Conservation (phyloP, 2,888 invertebrate species). For the Cantharis lateralis region DNA sequence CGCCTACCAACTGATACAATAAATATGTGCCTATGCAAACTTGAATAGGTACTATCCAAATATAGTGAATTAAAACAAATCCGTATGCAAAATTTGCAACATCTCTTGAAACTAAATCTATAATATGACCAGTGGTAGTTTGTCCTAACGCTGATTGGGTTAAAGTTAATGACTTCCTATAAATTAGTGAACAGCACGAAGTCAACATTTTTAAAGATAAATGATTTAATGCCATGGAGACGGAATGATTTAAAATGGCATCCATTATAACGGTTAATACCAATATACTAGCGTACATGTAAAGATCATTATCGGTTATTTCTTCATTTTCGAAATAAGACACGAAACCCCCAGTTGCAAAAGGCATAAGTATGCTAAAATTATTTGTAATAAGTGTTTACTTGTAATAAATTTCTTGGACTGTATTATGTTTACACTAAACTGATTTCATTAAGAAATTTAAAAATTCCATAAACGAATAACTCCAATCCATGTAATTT, state of each 20-base stretch:
- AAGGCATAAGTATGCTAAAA: conserved; percentile 64
- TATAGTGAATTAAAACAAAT: conserved; percentile 76
- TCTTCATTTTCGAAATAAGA: conserved; percentile 63
- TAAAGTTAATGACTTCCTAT: conserved; percentile 70
- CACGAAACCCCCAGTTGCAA: conserved; percentile 67
- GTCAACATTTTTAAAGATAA: conserved; percentile 85
- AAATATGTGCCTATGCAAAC: conserved; percentile 72
- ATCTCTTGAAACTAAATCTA: conserved; percentile 75
- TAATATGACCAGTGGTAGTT: conserved; percentile 71
- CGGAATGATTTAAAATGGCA: conserved; percentile 71
- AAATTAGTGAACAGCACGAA: conserved; percentile 80
- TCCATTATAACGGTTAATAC: conserved; percentile 73
- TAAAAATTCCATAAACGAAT: conserved; percentile 44
- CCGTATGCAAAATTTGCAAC: conserved; percentile 85
- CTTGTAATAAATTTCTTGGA: not conserved
- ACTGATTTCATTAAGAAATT: conserved; percentile 47
- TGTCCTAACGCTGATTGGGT: conserved; percentile 83
- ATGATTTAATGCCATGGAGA: conserved; percentile 83
- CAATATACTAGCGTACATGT: conserved; percentile 75
- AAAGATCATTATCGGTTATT: conserved; percentile 61
- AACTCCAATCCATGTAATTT: conserved; percentile 47
- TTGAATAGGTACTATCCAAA: conserved; percentile 81
- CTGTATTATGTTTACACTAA: conserved; percentile 44
- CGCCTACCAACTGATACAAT: conserved; percentile 63
- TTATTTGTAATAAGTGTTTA: not conserved